These are phyloP conservation scores for Thelaira solivaga DNA, from an alignment of 2,888 invertebrate genomes.

Conservation along the genomic window DNA sequence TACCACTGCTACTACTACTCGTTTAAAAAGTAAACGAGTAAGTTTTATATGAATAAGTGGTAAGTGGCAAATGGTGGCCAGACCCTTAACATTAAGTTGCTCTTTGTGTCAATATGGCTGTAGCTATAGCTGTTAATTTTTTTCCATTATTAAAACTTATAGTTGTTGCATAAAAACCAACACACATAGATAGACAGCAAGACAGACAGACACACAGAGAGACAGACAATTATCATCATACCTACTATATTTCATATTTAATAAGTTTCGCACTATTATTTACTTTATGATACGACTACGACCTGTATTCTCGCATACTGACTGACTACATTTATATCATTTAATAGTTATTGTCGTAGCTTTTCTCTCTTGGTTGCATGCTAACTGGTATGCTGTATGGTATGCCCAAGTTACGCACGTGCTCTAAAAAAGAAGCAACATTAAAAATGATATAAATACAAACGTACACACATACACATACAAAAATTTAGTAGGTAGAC, in stretches of 20 bases:
- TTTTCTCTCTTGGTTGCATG: slow-evolving; percentile 10
- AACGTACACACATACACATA: background rate
- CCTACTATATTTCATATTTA: slow-evolving; percentile 60
- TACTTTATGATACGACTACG: background rate
- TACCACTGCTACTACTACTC: too few species aligned
- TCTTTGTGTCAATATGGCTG: slow-evolving; percentile 43
- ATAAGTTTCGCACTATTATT: slow-evolving; percentile 51
- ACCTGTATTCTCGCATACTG: background rate
- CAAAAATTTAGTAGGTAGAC: background rate
- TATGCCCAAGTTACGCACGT: slow-evolving; percentile 59
- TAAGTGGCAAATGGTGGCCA: background rate
- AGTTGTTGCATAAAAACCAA: slow-evolving; percentile 2
- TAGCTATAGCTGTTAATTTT: slow-evolving; percentile 20
- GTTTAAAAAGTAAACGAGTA: too few species aligned
- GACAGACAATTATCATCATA: slow-evolving; percentile 33
- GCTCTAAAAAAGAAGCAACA: slow-evolving; percentile 29
- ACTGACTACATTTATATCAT: slow-evolving; percentile 1
- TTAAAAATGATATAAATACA: background rate
- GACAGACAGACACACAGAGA: background rate
- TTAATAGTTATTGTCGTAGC: slow-evolving; percentile 15
- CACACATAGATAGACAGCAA: background rate
- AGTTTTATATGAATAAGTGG: too few species aligned
- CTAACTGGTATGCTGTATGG: slow-evolving; percentile 54
- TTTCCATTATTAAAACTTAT: background rate
- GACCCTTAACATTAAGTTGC: slow-evolving; percentile 34